These are phyloP conservation scores for Clarias magur DNA, from an alignment of 2,113 vertebrate species.

Conservation along the genomic window DNA sequence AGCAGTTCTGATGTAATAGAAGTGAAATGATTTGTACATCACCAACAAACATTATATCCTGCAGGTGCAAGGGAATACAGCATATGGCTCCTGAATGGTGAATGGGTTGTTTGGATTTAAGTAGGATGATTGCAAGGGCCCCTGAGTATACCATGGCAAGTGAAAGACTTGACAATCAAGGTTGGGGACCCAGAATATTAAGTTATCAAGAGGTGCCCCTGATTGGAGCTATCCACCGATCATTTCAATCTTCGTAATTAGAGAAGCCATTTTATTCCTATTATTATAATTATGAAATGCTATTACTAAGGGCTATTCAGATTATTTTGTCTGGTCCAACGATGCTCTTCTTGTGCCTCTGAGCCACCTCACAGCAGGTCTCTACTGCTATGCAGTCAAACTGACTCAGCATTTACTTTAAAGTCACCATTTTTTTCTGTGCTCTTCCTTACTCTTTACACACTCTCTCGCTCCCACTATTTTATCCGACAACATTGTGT, in stretches of 20 bases:
- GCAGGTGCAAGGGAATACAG: neutral
- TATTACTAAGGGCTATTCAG: neutral
- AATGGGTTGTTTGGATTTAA: too few relatives aligned
- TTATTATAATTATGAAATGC: too few relatives aligned
- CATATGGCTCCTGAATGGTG: neutral
- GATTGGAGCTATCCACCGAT: neutral
- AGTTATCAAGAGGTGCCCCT: too few relatives aligned
- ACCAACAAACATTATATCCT: neutral
- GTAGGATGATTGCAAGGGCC: too few relatives aligned
- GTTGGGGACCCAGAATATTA: too few relatives aligned
- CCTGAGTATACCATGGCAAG: too few relatives aligned
- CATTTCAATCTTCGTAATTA: neutral
- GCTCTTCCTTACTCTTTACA: neutral
- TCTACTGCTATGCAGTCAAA: constrained; percentile 62
- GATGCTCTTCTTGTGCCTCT: neutral
- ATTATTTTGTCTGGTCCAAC: neutral
- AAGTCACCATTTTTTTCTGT: constrained; percentile 38
- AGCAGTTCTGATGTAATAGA: neutral
- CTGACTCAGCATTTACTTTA: constrained; percentile 70
- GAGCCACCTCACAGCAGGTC: constrained; percentile 58
- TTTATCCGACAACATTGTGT: constrained; percentile 11
- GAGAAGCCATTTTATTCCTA: neutral
- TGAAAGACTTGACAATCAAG: too few relatives aligned
- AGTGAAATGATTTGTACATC: neutral
- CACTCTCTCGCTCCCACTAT: constrained; percentile 7